Conservation (phyloP, 2,888 invertebrate genomes). For the Melanargia galathea region DNA sequence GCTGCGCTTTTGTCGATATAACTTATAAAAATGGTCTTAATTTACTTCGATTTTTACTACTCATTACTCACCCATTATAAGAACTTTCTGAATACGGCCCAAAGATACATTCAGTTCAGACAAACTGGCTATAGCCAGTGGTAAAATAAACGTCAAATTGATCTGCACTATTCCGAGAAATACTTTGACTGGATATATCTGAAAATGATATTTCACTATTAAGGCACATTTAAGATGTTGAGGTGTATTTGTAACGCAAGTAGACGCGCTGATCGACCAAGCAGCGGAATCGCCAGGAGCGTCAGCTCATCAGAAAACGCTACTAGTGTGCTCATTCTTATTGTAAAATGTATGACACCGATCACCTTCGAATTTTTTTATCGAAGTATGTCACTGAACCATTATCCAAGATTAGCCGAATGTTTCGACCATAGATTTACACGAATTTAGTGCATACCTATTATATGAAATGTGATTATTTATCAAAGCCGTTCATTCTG, state of each 20-base stretch:
- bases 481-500: neutral
- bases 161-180: constrained; percentile 81
- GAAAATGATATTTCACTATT: constrained; percentile 46
- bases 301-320: too few species aligned
- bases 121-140: constrained; percentile 77
- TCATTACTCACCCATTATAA: constrained; percentile 70
- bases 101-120: constrained; percentile 83
- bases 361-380: neutral
- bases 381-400: too few species aligned
- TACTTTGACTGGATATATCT: constrained; percentile 83
- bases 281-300: neutral
- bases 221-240: neutral
- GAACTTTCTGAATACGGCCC: constrained; percentile 80
- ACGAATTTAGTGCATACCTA: too few species aligned
- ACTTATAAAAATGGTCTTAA: too few species aligned
- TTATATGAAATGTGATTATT: too few species aligned
- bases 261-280: neutral
- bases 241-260: neutral
- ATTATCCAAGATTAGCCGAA: too few species aligned
- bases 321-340: neutral
- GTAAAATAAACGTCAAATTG: constrained; percentile 81
- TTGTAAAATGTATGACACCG: neutral
- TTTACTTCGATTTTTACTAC: neutral
- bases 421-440: too few species aligned
- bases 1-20: too few species aligned